phyloP scores from a whole-genome alignment of 2,113 vertebrate genomes.

The Ciconia maguari region DNA sequence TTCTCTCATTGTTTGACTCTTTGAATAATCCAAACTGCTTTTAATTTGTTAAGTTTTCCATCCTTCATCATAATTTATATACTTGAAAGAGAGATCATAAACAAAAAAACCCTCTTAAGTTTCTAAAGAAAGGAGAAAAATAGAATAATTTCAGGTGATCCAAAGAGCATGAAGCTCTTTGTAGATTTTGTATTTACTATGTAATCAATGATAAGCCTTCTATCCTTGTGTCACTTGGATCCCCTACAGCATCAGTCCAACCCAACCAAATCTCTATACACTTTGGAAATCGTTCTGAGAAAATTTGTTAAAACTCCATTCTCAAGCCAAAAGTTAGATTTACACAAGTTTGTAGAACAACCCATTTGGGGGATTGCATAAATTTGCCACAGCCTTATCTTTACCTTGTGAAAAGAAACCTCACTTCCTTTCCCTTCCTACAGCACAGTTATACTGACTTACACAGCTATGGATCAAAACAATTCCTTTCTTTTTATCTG shows the following conservation, averaged over 20 bases:
- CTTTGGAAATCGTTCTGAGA: not conserved
- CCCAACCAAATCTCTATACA: not conserved
- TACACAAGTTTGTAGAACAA: not conserved
- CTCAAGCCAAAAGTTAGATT: not conserved
- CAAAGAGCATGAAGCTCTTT: not conserved
- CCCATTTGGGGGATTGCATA: not conserved
- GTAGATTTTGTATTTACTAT: not conserved
- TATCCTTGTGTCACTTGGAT: not conserved
- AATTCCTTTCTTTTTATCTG: not conserved
- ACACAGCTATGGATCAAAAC: not conserved
- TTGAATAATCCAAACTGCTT: not conserved
- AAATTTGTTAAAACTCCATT: not conserved
- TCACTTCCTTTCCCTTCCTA: not conserved
- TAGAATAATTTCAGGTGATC: not conserved
- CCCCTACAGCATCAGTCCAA: not conserved
- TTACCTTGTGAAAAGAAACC: not conserved
- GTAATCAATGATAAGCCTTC: not conserved
- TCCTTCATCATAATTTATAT: not conserved
- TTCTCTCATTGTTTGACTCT: not conserved
- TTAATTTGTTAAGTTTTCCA: not conserved
- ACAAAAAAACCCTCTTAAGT: not conserved
- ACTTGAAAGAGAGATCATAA: not conserved
- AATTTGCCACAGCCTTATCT: not conserved
- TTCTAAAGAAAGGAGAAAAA: not conserved
- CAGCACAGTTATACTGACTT: not conserved